Percentiles rank a stretch among this genome's conserved stretches.
These are phyloP conservation scores for Alentia gelatinosa DNA, from an alignment of 2,888 invertebrate genomes.

Conservation along the genomic window DNA sequence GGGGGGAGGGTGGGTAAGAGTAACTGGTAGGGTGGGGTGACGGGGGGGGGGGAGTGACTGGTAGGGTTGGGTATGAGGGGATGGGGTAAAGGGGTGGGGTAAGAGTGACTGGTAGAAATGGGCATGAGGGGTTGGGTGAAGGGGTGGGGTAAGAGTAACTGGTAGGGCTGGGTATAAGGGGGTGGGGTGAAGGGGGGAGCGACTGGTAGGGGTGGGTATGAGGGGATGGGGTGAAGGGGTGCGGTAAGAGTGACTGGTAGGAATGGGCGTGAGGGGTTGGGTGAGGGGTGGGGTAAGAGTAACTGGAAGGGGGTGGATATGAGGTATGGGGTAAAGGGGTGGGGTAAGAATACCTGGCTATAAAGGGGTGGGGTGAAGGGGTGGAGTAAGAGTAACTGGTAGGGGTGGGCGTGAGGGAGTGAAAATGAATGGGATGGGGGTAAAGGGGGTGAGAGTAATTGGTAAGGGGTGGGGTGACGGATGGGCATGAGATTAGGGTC, in stretches of 20 bases:
- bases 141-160: neutral
- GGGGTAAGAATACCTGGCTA: neutral
- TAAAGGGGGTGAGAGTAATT: neutral
- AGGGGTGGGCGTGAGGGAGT: neutral
- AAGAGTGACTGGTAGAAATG: neutral
- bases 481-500: neutral
- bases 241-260: no score
- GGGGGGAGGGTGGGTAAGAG: no score
- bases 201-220: neutral
- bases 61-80: neutral
- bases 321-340: neutral
- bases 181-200: neutral
- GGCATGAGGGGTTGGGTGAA: no score
- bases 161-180: neutral
- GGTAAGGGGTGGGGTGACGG: neutral
- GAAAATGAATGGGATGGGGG: neutral
- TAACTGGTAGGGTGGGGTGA: neutral
- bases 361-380: neutral
- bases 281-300: neutral
- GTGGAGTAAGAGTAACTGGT: neutral
- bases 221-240: neutral
- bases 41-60: neutral
- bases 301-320: neutral
- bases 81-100: neutral
- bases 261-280: neutral